Base-by-base conservation (phyloP, 2,888 invertebrate genomes). In the Aporophyla nigra region DNA sequence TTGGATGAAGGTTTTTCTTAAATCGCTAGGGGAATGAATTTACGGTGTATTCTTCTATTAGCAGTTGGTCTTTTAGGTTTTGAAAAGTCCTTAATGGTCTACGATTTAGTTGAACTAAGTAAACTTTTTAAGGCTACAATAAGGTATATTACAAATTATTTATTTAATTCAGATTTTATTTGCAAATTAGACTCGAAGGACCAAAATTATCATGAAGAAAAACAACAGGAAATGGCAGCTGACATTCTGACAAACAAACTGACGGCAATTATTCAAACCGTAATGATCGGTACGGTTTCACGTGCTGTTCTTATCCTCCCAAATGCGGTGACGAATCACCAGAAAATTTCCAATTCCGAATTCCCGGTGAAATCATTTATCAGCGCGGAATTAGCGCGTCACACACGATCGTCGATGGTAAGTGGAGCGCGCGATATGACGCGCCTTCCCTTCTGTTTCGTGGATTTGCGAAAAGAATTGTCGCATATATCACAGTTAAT, bases 401-500 rank as follows among this genome's bases (percentile, higher is more conserved):
- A 88, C 94, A 93, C 92, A 91, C 92, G 93, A 89, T 90, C 92
- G 92, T 91, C 93, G 92, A 93, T 92, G 92, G 91, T 91, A 92
- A 93, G 91, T 91, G 91, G 91, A 90, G 92, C 92, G 92, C 88
- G 91, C 93, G 94, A 95, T 95, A 95, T 96, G 95, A 94, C 94
- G 91, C 89, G 91, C 91, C 90, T 92, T 93, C 93, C 94, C 95
- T 94, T 94, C 94, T 94, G 95, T 95, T 93, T 92, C 91, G 91
- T 92, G 95, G 96, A 94, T 95, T 96, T 93, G 92, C 93, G 84
- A 93, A 96, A 96, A 96, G 96, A 96, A 96, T 96, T 91, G 96
- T 94, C 96, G 94, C 95, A 96, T 96, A 96, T 96, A 96, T 96
- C 96, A 96, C 94, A 83, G 94, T 96, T 96, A 96, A 96, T 96